Conservation (phyloP, 2,797 vertebrate species). For the Cirrhinus mrigala region DNA sequence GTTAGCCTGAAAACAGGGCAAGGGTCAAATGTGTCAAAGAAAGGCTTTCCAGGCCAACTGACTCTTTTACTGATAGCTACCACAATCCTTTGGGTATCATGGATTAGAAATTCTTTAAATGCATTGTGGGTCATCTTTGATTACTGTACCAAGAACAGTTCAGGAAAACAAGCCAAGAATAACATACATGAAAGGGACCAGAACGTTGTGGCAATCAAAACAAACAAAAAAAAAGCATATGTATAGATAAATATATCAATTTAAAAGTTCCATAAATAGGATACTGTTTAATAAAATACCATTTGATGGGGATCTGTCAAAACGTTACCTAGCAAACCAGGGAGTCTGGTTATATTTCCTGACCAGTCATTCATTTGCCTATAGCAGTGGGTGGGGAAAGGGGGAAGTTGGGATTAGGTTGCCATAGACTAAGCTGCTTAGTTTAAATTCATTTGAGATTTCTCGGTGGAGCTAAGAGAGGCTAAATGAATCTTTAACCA, state of each 20-base stretch:
- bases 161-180: neutral
- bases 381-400: slow-evolving; percentile 31
- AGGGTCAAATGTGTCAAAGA: slow-evolving; percentile 13
- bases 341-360: slow-evolving; percentile 1
- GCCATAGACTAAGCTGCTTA: slow-evolving; percentile 51
- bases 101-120: slow-evolving; percentile 27
- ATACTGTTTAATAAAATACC: neutral
- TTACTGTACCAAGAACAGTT: neutral
- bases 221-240: too few relatives aligned
- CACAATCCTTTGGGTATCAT: neutral
- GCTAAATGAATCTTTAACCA: slow-evolving; percentile 28
- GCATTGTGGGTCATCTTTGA: slow-evolving; percentile 19
- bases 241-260: neutral
- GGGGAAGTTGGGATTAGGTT: slow-evolving; percentile 36
- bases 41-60: slow-evolving; percentile 6
- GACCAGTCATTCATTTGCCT: slow-evolving; percentile 1
- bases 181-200: neutral
- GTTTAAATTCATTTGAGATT: slow-evolving; percentile 49
- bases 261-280: neutral
- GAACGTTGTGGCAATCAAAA: neutral
- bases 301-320: slow-evolving; percentile 18
- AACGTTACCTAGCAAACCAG: neutral
- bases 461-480: slow-evolving; percentile 18
- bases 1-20: too few relatives aligned
- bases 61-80: neutral